Evolutionary conservation across 1,140 invertebrate species (phyloP), one percentile per base, ranked within the genome.

Genomic region (Nautilus pompilius): DNA sequence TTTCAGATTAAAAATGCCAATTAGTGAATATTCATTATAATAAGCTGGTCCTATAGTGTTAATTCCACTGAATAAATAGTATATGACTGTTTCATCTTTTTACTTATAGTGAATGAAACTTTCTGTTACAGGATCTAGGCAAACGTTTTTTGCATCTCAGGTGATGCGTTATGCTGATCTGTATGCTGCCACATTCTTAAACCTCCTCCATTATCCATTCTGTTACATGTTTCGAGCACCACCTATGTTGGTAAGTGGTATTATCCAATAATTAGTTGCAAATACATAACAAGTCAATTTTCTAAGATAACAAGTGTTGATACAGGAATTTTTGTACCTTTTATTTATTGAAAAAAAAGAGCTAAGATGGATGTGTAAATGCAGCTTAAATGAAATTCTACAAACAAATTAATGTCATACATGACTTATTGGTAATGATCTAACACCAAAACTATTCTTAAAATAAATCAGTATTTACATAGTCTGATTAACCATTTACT

Each of bases 141-240:
- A 98, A 83, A 99, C 96, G 0, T 99, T 98, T 84, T 99, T 99
- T 85, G 96, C 96, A 24, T 93, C 92, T 17, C 81, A 84, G 68
- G 84, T 98, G 58, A 91, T 93, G 34, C 89, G 96, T 80, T 99
- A 98, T 83, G 97, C 96, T 45, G 96, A 99, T 85, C 82, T 99
- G 36, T 99, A 99, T 81, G 93, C 95, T 5, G 90, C 93, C 2
- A 94, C 92, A 28, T 93, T 96, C 81, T 87, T 98, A 56, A 99
- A 99, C 85, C 86, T 99, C 65, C 91, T 99, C 75, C 95, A 99
- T 82, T 99, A 99, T 84, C 97, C 97, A 49, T 98, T 98, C 84
- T 95, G 93, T 75, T 99, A 99, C 84, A 82, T 85, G 66, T 86
- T 86, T 73, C 80, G 80, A 32, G 80, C 84, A 29, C 82, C 84